Conservation (phyloP, 1,140 invertebrate species). For the Alviniconcha marisindica region DNA sequence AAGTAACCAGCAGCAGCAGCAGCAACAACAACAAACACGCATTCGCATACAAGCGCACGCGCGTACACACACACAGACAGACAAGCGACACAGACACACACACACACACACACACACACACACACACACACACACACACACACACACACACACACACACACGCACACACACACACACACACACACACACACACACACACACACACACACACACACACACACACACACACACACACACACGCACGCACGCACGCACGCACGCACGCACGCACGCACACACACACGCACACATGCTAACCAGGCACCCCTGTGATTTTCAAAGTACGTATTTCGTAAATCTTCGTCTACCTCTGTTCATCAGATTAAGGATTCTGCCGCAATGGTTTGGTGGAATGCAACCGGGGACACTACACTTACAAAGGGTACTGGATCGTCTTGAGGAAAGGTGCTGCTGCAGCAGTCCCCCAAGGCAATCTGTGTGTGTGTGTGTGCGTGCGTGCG, state of each 20-base stretch:
- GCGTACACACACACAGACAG: not conserved
- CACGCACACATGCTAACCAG: not conserved
- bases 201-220: slow-evolving; percentile 4
- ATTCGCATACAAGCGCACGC: not conserved
- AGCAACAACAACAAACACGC: not conserved
- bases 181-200: slow-evolving; percentile 21
- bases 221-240: slow-evolving; percentile 26
- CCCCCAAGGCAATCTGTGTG: no score
- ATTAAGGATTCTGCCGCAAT: no score
- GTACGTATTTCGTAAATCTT: not conserved
- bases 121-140: slow-evolving; percentile 29
- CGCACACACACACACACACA: slow-evolving; percentile 26
- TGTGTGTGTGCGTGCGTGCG: not conserved
- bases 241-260: not conserved
- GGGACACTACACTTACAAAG: no score
- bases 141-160: slow-evolving; percentile 10
- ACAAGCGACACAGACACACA: not conserved
- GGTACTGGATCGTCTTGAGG: no score
- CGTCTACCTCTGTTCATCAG: not conserved
- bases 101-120: slow-evolving; percentile 28
- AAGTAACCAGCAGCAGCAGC: not conserved
- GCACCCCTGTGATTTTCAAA: not conserved
- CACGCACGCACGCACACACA: not conserved
- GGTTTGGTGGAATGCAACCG: no score
- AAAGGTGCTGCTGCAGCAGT: no score